phyloP scores from a whole-genome alignment of 2,888 invertebrate genomes.

The Drosophila phalerata region DNA sequence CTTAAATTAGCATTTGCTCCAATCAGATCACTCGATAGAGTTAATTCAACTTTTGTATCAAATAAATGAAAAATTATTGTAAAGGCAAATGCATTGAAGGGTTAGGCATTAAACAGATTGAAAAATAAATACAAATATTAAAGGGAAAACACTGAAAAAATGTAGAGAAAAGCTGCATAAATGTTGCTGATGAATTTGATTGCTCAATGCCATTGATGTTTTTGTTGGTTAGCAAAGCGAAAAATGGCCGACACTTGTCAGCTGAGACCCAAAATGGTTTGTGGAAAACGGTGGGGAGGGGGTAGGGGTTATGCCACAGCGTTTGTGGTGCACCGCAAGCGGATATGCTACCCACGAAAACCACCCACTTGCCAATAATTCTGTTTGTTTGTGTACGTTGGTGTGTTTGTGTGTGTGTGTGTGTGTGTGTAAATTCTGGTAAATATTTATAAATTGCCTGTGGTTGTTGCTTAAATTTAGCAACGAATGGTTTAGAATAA shows the following conservation, averaged over 20 bases:
- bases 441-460: slow-evolving; percentile 77
- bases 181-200: slow-evolving; percentile 49
- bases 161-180: neutral
- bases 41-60: neutral
- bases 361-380: slow-evolving; percentile 19
- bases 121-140: neutral
- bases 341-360: slow-evolving; percentile 53
- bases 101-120: neutral
- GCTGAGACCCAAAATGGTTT: neutral
- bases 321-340: slow-evolving; percentile 70
- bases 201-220: slow-evolving; percentile 36
- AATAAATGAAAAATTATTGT: neutral
- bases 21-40: neutral
- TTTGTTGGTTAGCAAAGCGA: slow-evolving; percentile 35
- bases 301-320: slow-evolving; percentile 51
- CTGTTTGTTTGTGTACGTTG: neutral
- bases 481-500: slow-evolving; percentile 39
- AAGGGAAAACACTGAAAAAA: neutral
- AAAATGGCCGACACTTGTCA: slow-evolving; percentile 35
- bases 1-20: neutral
- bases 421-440: slow-evolving; percentile 42
- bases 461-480: slow-evolving; percentile 66
- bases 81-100: neutral
- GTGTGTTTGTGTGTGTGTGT: slow-evolving; percentile 18
- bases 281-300: neutral